These are phyloP conservation scores for Anagrus nilaparvatae DNA, from an alignment of 1,140 invertebrate genomes.

Conservation along the genomic window DNA sequence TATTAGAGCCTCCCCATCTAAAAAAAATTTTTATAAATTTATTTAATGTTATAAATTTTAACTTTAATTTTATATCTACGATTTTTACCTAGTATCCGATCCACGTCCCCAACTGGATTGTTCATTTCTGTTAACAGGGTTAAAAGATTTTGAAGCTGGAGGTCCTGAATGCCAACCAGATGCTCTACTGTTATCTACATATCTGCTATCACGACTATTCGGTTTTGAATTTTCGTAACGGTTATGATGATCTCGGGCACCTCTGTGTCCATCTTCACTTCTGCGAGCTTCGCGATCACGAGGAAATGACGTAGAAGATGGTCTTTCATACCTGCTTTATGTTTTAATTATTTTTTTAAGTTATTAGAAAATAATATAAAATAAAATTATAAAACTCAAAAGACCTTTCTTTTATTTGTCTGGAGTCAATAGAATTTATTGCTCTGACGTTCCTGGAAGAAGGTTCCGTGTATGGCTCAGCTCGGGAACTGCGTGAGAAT, in stretches of 20 bases:
- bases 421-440: constrained; percentile 38
- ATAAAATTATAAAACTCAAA: constrained; percentile 1
- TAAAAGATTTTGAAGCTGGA: constrained; percentile 37
- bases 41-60: background rate
- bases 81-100: constrained; percentile 26
- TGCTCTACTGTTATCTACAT: constrained; percentile 34
- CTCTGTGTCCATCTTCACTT: constrained; percentile 36
- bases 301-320: constrained; percentile 28
- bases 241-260: constrained; percentile 33
- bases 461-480: constrained; percentile 35
- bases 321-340: constrained; percentile 30
- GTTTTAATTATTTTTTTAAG: background rate
- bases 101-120: constrained; percentile 36
- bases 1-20: constrained; percentile 39
- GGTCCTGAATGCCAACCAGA: constrained; percentile 39
- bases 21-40: constrained; percentile 18
- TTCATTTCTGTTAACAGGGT: constrained; percentile 36
- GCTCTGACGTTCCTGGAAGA: too few species aligned
- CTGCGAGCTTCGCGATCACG: constrained; percentile 38
- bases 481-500: constrained; percentile 32
- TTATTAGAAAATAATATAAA: constrained; percentile 1
- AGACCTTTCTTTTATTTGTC: constrained; percentile 38
- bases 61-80: background rate
- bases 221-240: constrained; percentile 39
- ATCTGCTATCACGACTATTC: constrained; percentile 31